These are phyloP conservation scores for Rana temporaria DNA, from an alignment of 2,113 vertebrate species.

Conservation along the genomic window DNA sequence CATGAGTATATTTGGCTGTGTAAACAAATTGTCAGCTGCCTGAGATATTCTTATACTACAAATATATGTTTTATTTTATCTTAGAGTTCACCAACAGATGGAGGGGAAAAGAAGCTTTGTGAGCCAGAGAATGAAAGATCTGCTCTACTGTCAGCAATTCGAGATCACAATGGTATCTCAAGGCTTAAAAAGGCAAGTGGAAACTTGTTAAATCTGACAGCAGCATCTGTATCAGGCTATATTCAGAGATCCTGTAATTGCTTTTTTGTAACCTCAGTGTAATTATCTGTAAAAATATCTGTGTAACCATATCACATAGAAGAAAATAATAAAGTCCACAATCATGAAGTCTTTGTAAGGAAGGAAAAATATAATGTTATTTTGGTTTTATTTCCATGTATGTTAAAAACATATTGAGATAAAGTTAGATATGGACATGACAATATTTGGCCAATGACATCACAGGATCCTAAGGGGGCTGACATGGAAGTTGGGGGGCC, in stretches of 20 bases:
- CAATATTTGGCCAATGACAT: too few relatives aligned
- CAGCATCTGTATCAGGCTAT: background rate
- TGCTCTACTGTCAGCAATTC: constrained; percentile 88
- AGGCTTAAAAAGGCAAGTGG: constrained; percentile 84
- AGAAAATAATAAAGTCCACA: too few relatives aligned
- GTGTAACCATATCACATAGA: too few relatives aligned
- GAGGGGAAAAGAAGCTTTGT: constrained; percentile 64
- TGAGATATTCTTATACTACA: background rate
- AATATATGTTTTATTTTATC: constrained; percentile 8
- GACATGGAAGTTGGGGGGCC: too few relatives aligned
- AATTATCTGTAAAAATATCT: background rate
- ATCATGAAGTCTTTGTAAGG: too few relatives aligned
- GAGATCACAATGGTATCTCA: constrained; percentile 75
- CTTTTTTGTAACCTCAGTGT: background rate
- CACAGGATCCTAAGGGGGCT: too few relatives aligned
- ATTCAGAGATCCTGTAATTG: background rate
- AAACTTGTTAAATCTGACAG: background rate
- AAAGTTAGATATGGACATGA: too few relatives aligned
- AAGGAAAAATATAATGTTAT: too few relatives aligned
- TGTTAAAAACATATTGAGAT: too few relatives aligned
- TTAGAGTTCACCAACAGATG: constrained; percentile 57
- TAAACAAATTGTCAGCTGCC: background rate
- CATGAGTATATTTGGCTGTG: background rate
- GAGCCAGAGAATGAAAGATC: constrained; percentile 82
- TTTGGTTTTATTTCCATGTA: too few relatives aligned